phyloP scores from a whole-genome alignment of 2,797 vertebrate species.

The Enteromius trimaculatus region DNA sequence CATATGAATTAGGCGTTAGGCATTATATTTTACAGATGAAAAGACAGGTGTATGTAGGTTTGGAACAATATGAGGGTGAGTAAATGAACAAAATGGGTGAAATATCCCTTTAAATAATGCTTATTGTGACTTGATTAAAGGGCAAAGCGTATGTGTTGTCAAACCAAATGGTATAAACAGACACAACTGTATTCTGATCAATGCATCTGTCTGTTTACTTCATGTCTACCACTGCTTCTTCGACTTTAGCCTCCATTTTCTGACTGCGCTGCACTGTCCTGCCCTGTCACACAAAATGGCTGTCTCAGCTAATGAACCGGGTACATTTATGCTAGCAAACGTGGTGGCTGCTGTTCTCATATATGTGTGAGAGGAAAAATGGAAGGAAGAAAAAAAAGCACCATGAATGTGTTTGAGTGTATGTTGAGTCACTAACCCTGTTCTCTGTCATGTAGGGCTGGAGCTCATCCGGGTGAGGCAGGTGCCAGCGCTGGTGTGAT shows the following conservation, averaged over 20 bases:
- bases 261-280: constrained; percentile 50
- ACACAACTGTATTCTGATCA: constrained; percentile 25
- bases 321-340: constrained; percentile 42
- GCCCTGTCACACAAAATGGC: constrained; percentile 61
- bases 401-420: background rate
- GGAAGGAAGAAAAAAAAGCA: background rate
- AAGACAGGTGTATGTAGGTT: background rate
- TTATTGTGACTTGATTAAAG: background rate
- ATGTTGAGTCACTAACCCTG: constrained; percentile 31
- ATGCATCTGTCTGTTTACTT: constrained; percentile 50
- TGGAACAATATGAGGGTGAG: background rate
- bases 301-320: constrained; percentile 49
- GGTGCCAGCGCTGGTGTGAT: constrained; percentile 48
- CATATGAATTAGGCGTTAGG: background rate
- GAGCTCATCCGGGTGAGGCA: constrained; percentile 83
- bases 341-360: constrained; percentile 44
- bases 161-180: constrained; percentile 5
- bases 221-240: constrained; percentile 32
- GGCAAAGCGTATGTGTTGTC: constrained; percentile 18
- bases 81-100: background rate
- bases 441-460: constrained; percentile 64
- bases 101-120: background rate
- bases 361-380: constrained; percentile 31
- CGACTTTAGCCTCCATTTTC: constrained; percentile 57
- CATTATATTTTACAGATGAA: background rate